A percentile compares a stretch with the other conserved stretches of the same genome.
These are phyloP conservation scores for Drosophila orosa DNA, from an alignment of 1,140 invertebrate species.

Conservation along the genomic window DNA sequence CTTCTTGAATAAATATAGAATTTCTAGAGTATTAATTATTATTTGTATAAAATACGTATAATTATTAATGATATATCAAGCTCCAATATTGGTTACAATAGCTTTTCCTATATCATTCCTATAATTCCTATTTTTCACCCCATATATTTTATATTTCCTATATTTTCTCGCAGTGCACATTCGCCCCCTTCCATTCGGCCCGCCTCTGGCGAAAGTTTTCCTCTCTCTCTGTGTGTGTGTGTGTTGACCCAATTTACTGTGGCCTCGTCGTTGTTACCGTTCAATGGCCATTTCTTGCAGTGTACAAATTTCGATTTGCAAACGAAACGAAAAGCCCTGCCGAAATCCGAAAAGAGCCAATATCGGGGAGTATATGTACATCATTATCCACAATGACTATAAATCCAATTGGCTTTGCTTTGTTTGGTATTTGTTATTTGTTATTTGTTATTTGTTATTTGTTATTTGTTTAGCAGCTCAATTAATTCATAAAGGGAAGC, in stretches of 20 bases:
- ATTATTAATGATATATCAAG: not conserved
- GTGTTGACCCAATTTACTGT: conserved; percentile 61
- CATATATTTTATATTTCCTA: not conserved
- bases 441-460: conserved; percentile 5
- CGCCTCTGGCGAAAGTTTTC: conserved; percentile 48
- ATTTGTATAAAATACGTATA: too few relatives aligned
- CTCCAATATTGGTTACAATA: not conserved
- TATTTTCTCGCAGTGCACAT: not conserved
- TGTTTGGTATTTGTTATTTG: conserved; percentile 5
- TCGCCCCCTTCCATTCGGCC: not conserved
- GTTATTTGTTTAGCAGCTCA: conserved; percentile 29
- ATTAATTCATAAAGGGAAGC: conserved; percentile 47
- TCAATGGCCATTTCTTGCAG: conserved; percentile 52
- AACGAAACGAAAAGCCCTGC: not conserved
- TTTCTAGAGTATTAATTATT: too few relatives aligned
- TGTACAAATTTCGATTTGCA: conserved; percentile 43
- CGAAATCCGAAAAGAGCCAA: not conserved
- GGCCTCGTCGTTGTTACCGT: conserved; percentile 47
- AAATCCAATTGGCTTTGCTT: conserved; percentile 25
- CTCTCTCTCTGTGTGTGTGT: conserved; percentile 6
- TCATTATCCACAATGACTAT: conserved; percentile 24
- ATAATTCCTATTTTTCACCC: too few relatives aligned
- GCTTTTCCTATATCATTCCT: too few relatives aligned
- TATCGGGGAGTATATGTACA: not conserved
- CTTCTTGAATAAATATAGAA: too few relatives aligned